Percentiles rank a stretch among this genome's conserved stretches.
Evolutionary conservation across 2,113 vertebrate genomes (phyloP).

Genomic region (Ptyas mucosa): DNA sequence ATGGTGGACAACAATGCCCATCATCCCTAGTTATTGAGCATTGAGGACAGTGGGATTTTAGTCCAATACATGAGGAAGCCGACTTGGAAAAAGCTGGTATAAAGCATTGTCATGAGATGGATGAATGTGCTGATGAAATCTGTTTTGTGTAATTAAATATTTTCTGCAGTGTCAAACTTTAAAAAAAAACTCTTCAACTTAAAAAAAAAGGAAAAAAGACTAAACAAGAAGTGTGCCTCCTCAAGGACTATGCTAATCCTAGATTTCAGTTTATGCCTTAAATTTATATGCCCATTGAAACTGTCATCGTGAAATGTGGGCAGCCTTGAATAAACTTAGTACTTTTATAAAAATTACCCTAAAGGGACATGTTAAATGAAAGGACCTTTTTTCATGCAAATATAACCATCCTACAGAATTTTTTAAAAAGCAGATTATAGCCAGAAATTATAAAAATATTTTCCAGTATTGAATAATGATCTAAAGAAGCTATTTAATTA

Average conservation of each 20-base stretch:
- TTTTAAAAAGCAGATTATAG: conserved; percentile 11
- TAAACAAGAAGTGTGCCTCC: neutral
- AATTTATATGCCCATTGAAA: conserved; percentile 49
- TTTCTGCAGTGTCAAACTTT: conserved; percentile 1
- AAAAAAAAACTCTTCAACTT: conserved; percentile 25
- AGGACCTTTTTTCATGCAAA: conserved; percentile 15
- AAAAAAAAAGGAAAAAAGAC: neutral
- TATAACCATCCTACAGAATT: neutral
- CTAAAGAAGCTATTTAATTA: conserved; percentile 6
- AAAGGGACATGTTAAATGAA: conserved; percentile 38
- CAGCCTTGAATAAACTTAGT: conserved; percentile 48
- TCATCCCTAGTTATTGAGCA: neutral
- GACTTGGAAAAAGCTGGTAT: neutral
- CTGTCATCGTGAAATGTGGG: conserved; percentile 39
- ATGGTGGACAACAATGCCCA: neutral
- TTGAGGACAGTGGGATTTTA: neutral
- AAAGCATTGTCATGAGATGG: neutral
- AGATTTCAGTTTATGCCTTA: conserved; percentile 38
- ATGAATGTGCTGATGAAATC: neutral
- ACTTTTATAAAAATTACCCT: conserved; percentile 47
- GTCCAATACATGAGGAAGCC: neutral
- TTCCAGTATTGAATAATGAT: neutral
- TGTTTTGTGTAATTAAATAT: conserved; percentile 34
- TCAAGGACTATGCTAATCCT: conserved; percentile 36
- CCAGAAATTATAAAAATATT: conserved; percentile 34